These are phyloP conservation scores for Sturnira hondurensis DNA, from an alignment of 2,113 vertebrate species.

Conservation along the genomic window DNA sequence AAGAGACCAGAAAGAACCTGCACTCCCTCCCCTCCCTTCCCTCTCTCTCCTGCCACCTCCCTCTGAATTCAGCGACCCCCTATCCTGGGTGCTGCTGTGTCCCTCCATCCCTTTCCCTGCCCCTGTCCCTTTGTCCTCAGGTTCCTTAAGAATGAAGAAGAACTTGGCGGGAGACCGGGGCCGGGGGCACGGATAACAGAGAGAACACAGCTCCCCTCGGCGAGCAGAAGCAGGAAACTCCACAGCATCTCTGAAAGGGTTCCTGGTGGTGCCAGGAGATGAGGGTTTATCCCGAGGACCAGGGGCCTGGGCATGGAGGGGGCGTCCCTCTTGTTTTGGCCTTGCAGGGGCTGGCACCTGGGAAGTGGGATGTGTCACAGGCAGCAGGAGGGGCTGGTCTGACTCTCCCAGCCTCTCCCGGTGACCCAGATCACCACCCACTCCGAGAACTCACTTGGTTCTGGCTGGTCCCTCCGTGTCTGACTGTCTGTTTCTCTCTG, in stretches of 20 bases:
- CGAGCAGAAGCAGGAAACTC: fast-evolving
- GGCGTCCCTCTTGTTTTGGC: background rate
- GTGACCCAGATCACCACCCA: background rate
- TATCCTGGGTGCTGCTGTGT: background rate
- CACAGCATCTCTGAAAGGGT: background rate
- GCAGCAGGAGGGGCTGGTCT: background rate
- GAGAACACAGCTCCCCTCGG: background rate
- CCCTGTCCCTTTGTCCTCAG: background rate
- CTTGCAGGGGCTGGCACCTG: background rate
- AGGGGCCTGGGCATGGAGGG: background rate
- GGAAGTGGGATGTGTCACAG: background rate
- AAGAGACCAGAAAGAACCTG: background rate
- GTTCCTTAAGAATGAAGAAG: background rate
- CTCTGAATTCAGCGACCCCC: background rate
- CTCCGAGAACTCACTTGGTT: background rate
- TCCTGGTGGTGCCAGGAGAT: background rate
- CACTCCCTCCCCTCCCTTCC: fast-evolving
- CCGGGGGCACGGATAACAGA: background rate
- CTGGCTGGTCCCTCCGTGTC: background rate
- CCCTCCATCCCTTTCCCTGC: background rate
- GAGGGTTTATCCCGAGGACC: background rate
- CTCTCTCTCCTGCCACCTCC: background rate
- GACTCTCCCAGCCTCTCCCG: background rate
- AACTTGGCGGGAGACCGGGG: background rate
- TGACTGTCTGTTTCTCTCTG: background rate